Evolutionary conservation across 1,140 invertebrate genomes (phyloP).

Genomic region (Drosophila punjabiensis): DNA sequence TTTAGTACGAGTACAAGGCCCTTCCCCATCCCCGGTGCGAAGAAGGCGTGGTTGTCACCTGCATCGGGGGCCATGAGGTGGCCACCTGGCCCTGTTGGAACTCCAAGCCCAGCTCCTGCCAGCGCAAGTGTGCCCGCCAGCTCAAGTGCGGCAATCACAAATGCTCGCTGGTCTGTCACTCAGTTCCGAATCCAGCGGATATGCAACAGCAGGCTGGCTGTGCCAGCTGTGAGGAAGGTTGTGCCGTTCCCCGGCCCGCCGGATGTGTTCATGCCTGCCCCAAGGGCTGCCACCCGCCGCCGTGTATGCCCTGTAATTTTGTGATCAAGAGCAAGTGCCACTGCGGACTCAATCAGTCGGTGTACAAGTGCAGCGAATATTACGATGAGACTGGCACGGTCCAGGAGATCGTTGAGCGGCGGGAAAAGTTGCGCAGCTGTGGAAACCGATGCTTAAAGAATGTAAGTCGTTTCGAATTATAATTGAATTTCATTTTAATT

Average conservation of each 20-base stretch:
- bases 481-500: not conserved
- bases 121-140: slow-evolving; percentile 85
- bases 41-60: slow-evolving; percentile 90
- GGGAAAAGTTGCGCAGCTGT: slow-evolving; percentile 62
- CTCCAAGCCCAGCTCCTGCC: slow-evolving; percentile 90
- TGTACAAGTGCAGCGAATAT: slow-evolving; percentile 90
- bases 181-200: slow-evolving; percentile 85
- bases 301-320: slow-evolving; percentile 90
- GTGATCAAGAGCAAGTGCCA: slow-evolving; percentile 92
- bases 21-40: slow-evolving; percentile 90
- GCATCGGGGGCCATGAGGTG: slow-evolving; percentile 94
- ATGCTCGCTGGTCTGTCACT: slow-evolving; percentile 91
- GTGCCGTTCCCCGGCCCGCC: slow-evolving; percentile 88
- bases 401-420: slow-evolving; percentile 78
- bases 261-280: slow-evolving; percentile 93
- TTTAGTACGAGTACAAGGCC: slow-evolving; percentile 88
- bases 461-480: slow-evolving; percentile 86
- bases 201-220: slow-evolving; percentile 86
- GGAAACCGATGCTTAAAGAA: slow-evolving; percentile 94
- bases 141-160: slow-evolving; percentile 91
- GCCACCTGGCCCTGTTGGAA: slow-evolving; percentile 91
- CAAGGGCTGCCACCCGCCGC: slow-evolving; percentile 90
- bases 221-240: slow-evolving; percentile 90
- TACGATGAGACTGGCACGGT: slow-evolving; percentile 86
- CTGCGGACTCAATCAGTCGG: slow-evolving; percentile 91